Evolutionary conservation across 2,888 invertebrate genomes (phyloP).

Genomic region (Rhagium mordax): DNA sequence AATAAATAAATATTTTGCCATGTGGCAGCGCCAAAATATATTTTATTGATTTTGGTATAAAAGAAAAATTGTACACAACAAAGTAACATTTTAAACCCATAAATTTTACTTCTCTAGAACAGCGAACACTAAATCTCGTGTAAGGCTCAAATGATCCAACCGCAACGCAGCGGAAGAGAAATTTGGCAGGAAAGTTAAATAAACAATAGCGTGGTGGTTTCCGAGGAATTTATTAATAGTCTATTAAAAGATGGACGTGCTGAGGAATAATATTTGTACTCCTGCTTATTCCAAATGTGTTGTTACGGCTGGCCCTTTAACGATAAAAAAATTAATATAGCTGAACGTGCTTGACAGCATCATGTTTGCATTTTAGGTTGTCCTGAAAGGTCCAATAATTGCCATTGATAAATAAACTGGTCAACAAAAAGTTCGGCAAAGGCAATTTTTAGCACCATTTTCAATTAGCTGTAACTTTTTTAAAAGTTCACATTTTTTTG

Average conservation of each 20-base stretch:
- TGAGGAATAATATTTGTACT: not conserved
- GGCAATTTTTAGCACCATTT: no score
- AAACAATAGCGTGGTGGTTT: not conserved
- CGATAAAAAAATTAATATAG: no score
- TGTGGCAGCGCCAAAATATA: not conserved
- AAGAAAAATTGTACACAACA: slow-evolving; percentile 9
- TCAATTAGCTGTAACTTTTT: no score
- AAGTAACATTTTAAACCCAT: not conserved
- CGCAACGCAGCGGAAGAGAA: not conserved
- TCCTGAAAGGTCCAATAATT: no score
- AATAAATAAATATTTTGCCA: slow-evolving; percentile 7
- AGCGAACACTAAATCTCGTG: not conserved
- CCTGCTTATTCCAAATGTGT: no score
- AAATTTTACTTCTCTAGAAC: slow-evolving; percentile 9
- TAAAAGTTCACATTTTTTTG: no score
- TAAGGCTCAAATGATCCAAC: slow-evolving; percentile 8
- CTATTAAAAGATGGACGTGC: not conserved
- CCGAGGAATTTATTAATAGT: not conserved
- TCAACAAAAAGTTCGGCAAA: no score
- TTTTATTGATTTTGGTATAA: slow-evolving; percentile 6
- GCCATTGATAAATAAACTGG: no score
- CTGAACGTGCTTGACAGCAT: no score
- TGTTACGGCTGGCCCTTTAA: no score
- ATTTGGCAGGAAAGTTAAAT: slow-evolving; percentile 10
- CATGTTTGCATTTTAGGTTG: no score